Evolutionary conservation across 2,888 invertebrate species (phyloP), one percentile per base, ranked within the genome.

Genomic region (Imbricaverruca yamaguchii): DNA sequence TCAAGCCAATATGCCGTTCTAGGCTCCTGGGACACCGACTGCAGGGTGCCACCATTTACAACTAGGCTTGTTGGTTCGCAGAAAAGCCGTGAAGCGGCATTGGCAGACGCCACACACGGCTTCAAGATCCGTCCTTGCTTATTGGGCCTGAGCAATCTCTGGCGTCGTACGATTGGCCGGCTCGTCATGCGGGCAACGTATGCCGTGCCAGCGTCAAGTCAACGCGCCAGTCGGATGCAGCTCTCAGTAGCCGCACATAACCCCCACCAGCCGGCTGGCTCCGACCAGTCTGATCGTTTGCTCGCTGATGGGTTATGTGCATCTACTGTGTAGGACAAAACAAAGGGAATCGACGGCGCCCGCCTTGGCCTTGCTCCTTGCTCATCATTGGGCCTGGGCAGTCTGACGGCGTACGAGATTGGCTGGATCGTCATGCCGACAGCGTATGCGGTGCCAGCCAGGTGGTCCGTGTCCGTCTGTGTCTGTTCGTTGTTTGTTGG

Each of bases 331-430:
- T 7, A 23, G 9, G 23, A 23, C 65, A 23, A 59, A 59, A 59
- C 59, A 59, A 59, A 59, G 59, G 59, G 59, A 59, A 15, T 59
- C 59, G 59, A 59, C 39, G 39, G 39, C 39, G 61, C 21, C 15
- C 21, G 81, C 39, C 6, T 53, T 84, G 82, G 81, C 80, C 85
- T 85, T 25, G 39, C 39, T 39, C 2, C 39, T 39, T 39, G 39
- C 39, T 39, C 39, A 39, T 39, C 39, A 39, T 39, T 39, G 39
- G 39, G 39, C 39, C 39, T 39, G 39, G 39, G 39, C 39, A 39
- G 39, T 39, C 39, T 39, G 39, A 4, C 39, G 39, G 39, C 39
- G 39, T 39, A 39, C 4, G 39, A 39, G 39, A 39, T 39, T 39
- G 39, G 39, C 39, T 4, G 39, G 39, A 1, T 39, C 39, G 39